Percentiles rank a stretch among this genome's conserved stretches.
These are phyloP conservation scores for Porites divaricata DNA, from an alignment of 92 coral and sea anemone genomes.

Conservation along the genomic window DNA sequence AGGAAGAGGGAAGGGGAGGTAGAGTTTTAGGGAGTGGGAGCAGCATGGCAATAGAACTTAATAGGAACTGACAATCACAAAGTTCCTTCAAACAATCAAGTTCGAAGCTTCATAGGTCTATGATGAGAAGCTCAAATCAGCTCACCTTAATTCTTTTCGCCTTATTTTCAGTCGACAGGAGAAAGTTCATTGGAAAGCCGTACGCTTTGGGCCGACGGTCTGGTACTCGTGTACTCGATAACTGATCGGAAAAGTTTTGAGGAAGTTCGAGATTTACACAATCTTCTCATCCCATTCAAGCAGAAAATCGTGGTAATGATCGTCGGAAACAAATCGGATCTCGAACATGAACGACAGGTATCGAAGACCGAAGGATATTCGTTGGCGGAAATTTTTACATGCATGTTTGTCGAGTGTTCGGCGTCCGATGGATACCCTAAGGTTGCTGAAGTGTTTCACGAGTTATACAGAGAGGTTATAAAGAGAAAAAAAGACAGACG, in stretches of 20 bases:
- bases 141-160: not conserved
- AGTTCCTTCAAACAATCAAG: too few relatives aligned
- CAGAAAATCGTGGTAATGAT: slow-evolving; percentile 69
- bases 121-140: too few relatives aligned
- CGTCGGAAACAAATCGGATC: slow-evolving; percentile 82
- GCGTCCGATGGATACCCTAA: slow-evolving; percentile 73
- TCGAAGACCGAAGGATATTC: slow-evolving; percentile 59
- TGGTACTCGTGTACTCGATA: slow-evolving; percentile 80
- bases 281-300: slow-evolving; percentile 52
- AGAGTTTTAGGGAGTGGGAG: too few relatives aligned
- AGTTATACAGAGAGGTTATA: slow-evolving; percentile 72
- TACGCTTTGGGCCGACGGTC: slow-evolving; percentile 81
- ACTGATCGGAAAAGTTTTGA: slow-evolving; percentile 74
- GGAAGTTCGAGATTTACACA: slow-evolving; percentile 50
- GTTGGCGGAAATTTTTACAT: slow-evolving; percentile 68
- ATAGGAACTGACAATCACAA: too few relatives aligned
- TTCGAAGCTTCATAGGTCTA: too few relatives aligned
- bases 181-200: slow-evolving; percentile 58
- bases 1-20: too few relatives aligned
- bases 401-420: slow-evolving; percentile 76
- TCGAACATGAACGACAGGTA: slow-evolving; percentile 74
- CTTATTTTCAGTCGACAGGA: slow-evolving; percentile 26
- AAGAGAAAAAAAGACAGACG: slow-evolving; percentile 72
- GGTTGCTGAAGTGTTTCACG: slow-evolving; percentile 69
- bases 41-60: too few relatives aligned